Evolutionary conservation across 2,888 invertebrate species (phyloP).

Genomic region (Eristalis tenax): DNA sequence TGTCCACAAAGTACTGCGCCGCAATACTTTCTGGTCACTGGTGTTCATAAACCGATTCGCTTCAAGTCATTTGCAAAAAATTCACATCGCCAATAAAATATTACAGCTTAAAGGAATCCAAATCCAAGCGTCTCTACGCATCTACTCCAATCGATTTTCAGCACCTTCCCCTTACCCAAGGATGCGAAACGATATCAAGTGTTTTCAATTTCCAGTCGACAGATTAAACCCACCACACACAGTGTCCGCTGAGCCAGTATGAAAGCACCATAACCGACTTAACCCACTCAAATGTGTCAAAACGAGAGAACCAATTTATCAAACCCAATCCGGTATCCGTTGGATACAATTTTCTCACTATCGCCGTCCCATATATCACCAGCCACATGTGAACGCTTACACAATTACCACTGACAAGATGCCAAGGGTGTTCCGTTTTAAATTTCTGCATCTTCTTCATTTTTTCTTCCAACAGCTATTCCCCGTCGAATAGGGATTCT

Average conservation of each 20-base stretch:
- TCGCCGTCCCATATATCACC: neutral
- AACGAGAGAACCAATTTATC: conserved; percentile 50
- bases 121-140: too few relatives aligned
- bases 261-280: neutral
- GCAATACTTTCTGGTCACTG: too few relatives aligned
- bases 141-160: too few relatives aligned
- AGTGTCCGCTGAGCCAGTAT: neutral
- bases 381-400: conserved; percentile 7
- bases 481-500: neutral
- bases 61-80: too few relatives aligned
- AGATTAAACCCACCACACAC: conserved; percentile 8
- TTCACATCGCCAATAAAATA: too few relatives aligned
- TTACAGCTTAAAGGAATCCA: too few relatives aligned
- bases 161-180: too few relatives aligned
- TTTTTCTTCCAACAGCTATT: too few relatives aligned
- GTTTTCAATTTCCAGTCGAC: neutral
- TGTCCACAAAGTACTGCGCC: too few relatives aligned
- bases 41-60: too few relatives aligned
- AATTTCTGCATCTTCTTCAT: neutral
- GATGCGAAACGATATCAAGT: neutral
- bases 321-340: conserved; percentile 2
- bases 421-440: conserved; percentile 23
- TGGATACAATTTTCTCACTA: conserved; percentile 10
- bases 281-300: conserved; percentile 41
- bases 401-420: conserved; percentile 38